Evolutionary conservation across 2,797 vertebrate genomes (phyloP).

Genomic region (Sebastes nivosus): DNA sequence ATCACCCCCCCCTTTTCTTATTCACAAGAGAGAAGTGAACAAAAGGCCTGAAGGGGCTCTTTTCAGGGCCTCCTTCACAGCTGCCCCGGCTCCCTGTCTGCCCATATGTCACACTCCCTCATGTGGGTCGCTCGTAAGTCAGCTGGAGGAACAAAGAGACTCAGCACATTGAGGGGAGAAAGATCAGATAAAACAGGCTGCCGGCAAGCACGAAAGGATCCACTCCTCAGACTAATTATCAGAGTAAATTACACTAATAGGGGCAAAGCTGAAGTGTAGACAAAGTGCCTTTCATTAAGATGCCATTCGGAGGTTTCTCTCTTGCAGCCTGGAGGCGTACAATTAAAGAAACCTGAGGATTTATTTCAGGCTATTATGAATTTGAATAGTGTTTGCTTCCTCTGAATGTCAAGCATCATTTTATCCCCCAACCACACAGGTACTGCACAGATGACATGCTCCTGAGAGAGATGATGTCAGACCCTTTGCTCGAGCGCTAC

Average conservation of each 20-base stretch:
- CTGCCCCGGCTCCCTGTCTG: constrained; percentile 68
- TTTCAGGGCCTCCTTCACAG: constrained; percentile 72
- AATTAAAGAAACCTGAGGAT: constrained; percentile 7
- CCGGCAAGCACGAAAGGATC: constrained; percentile 42
- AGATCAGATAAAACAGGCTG: constrained; percentile 54
- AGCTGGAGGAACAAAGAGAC: constrained; percentile 63
- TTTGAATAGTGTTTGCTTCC: neutral
- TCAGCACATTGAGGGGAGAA: constrained; percentile 31
- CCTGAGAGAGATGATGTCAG: constrained; percentile 91
- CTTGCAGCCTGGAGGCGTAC: neutral
- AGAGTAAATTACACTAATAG: constrained; percentile 66
- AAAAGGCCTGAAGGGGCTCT: constrained; percentile 71
- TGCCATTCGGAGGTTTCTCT: neutral
- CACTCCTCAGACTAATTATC: constrained; percentile 61
- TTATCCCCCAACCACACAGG: constrained; percentile 61
- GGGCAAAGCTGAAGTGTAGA: constrained; percentile 41
- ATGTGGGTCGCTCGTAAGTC: constrained; percentile 65
- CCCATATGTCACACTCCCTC: constrained; percentile 77
- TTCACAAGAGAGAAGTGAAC: constrained; percentile 62
- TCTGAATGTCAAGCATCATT: neutral
- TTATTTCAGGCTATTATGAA: constrained; percentile 22
- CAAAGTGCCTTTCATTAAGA: constrained; percentile 58
- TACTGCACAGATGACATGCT: constrained; percentile 89
- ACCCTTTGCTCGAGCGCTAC: constrained; percentile 85
- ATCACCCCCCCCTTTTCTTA: constrained; percentile 55